Conservation (phyloP, 2,113 vertebrate genomes). For the Siniperca chuatsi region DNA sequence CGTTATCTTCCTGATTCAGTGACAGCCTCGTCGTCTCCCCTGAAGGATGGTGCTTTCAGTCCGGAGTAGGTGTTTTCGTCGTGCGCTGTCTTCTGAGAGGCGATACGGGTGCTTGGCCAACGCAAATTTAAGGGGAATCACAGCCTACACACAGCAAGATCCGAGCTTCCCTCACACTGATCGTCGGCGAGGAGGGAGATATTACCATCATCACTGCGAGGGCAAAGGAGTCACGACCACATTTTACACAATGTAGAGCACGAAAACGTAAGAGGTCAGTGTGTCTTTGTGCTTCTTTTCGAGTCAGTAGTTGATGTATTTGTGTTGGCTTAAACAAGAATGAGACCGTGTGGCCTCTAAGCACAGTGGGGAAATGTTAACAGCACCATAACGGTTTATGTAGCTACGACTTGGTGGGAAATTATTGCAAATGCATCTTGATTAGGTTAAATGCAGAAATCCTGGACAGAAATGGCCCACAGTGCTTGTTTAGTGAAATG, state of each 20-base stretch:
- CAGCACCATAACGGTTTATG: slow-evolving; percentile 42
- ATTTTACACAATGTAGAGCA: slow-evolving; percentile 82
- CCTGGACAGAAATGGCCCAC: slow-evolving; percentile 19
- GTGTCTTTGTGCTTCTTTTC: slow-evolving; percentile 35
- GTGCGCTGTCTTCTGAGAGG: slow-evolving; percentile 72
- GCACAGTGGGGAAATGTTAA: slow-evolving; percentile 39
- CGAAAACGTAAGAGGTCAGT: slow-evolving; percentile 79
- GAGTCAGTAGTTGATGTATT: slow-evolving; percentile 15
- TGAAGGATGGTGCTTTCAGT: slow-evolving; percentile 83
- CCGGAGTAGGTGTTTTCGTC: slow-evolving; percentile 71
- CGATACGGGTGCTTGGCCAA: slow-evolving; percentile 77
- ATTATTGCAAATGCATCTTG: slow-evolving; percentile 41
- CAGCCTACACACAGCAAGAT: slow-evolving; percentile 79
- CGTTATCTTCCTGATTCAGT: slow-evolving; percentile 60
- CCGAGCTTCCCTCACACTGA: slow-evolving; percentile 71
- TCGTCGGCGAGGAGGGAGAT: slow-evolving; percentile 76
- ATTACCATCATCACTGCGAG: slow-evolving; percentile 78
- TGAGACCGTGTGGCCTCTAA: slow-evolving; percentile 52
- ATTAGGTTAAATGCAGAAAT: slow-evolving; percentile 22
- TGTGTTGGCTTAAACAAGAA: slow-evolving; percentile 27
- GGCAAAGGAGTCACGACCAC: slow-evolving; percentile 82
- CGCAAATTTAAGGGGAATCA: slow-evolving; percentile 73
- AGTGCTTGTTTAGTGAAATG: not conserved
- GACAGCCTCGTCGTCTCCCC: slow-evolving; percentile 64
- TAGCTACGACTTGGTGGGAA: slow-evolving; percentile 22